phyloP scores from a whole-genome alignment of 1,140 invertebrate genomes.

The Aphidius gifuensis region DNA sequence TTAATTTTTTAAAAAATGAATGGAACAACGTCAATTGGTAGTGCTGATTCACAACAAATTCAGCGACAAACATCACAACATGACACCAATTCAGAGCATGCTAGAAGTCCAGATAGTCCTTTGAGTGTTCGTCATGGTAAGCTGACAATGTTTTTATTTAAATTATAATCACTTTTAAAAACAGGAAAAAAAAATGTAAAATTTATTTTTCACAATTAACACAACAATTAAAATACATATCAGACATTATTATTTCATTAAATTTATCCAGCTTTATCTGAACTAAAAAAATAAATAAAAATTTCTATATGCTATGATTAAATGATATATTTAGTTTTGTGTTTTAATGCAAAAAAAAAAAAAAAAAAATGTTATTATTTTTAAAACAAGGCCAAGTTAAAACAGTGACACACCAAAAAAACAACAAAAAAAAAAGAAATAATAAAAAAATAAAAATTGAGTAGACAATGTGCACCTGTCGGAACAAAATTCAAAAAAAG shows the following conservation, averaged over 20 bases:
- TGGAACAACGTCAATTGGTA: slow-evolving; percentile 41
- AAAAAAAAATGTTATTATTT: too few species aligned
- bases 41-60: slow-evolving; percentile 42
- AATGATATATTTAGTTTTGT: too few species aligned
- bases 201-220: neutral
- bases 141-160: slow-evolving; percentile 14
- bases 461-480: slow-evolving; percentile 11
- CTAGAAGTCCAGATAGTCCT: slow-evolving; percentile 49
- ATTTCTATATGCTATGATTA: too few species aligned
- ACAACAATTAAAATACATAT: too few species aligned
- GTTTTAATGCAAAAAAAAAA: too few species aligned
- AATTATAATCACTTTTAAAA: neutral
- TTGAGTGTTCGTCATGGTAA: slow-evolving; percentile 50
- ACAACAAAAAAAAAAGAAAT: slow-evolving; percentile 1
- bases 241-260: too few species aligned
- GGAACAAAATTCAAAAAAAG: slow-evolving; percentile 12
- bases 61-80: slow-evolving; percentile 46
- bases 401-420: slow-evolving; percentile 1
- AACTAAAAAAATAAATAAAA: too few species aligned
- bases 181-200: neutral
- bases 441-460: neutral
- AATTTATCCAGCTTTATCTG: too few species aligned
- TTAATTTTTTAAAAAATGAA: slow-evolving; percentile 39
- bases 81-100: slow-evolving; percentile 45
- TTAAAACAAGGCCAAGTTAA: too few species aligned